phyloP scores from a whole-genome alignment of 2,113 vertebrate species.

The Chamaea fasciata region DNA sequence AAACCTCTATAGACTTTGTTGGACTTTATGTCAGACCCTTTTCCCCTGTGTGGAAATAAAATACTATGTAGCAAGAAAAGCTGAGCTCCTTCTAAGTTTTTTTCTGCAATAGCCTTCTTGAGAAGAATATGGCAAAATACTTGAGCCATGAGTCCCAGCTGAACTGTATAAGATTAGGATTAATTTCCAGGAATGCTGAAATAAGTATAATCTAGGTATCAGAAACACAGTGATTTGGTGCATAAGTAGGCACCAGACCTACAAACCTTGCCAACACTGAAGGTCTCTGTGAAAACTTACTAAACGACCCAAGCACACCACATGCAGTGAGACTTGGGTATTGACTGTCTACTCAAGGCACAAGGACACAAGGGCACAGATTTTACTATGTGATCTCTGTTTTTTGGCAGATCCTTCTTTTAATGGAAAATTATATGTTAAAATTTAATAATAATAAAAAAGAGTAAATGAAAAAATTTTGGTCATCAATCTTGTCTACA shows the following conservation, averaged over 20 bases:
- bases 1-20: not conserved
- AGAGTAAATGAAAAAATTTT: not conserved
- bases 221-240: not conserved
- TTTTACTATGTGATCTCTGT: not conserved
- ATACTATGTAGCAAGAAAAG: not conserved
- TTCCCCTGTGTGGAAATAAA: not conserved
- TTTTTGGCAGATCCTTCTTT: not conserved
- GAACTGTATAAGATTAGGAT: not conserved
- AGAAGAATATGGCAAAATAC: not conserved
- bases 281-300: not conserved
- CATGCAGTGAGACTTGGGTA: not conserved
- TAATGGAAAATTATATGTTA: not conserved
- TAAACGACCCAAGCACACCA: not conserved
- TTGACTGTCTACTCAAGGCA: not conserved
- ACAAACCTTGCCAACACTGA: not conserved
- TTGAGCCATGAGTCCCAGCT: not conserved
- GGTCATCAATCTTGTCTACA: not conserved
- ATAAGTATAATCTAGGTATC: not conserved
- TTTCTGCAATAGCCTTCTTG: not conserved
- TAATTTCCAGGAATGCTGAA: not conserved
- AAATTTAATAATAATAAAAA: not conserved
- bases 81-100: not conserved
- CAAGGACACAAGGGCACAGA: not conserved
- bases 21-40: not conserved
- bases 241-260: not conserved